Base-by-base conservation (phyloP, 2,113 vertebrate genomes). In the Cnemophilus loriae region DNA sequence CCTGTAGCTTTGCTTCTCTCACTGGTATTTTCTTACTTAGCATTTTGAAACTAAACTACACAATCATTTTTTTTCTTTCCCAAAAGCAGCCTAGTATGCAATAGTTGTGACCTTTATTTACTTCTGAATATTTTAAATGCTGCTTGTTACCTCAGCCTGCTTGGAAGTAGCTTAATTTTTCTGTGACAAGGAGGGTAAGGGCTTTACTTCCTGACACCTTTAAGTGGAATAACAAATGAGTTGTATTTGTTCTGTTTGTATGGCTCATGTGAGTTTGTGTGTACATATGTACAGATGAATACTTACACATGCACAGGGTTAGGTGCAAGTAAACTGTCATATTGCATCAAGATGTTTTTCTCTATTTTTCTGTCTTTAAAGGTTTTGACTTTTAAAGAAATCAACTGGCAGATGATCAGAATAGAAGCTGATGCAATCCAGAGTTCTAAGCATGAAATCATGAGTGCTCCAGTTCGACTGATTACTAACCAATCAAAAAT, bases 331-430 rank as follows among this genome's bases (percentile, higher is more conserved):
- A 49, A 91, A 76, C 50, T 46, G 10, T 41, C 18, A 28, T 50
- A 27, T 55, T 79, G 30, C 23, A 35, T 76, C 12, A 59, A 74
- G 8, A 6, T 73, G 39, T 41, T 65, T 68, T 93, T 76, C 4
- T 95, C 73, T 71, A 65, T 96, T 71, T 84, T 30, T 85, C 74
- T 91, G 70, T 97, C 91, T 94, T 97, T 57, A 71, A 95, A 99
- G 99, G 98, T 99, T 89, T 97, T 99, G 97, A 99, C 99, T 33
- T 99, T 99, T 96, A 99, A 99, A 96, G 99, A 99, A 98, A 99
- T 99, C 93, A 99, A 98, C 97, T 99, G 99, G 99, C 99, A 99
- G 98, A 99, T 99, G 99, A 99, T 99, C 97, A 98, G 99, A 86
- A 99, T 99, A 85, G 99, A 99, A 97, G 99, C 99, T 3, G 99